phyloP scores from a whole-genome alignment of 2,113 vertebrate genomes.

The Podocnemis expansa region DNA sequence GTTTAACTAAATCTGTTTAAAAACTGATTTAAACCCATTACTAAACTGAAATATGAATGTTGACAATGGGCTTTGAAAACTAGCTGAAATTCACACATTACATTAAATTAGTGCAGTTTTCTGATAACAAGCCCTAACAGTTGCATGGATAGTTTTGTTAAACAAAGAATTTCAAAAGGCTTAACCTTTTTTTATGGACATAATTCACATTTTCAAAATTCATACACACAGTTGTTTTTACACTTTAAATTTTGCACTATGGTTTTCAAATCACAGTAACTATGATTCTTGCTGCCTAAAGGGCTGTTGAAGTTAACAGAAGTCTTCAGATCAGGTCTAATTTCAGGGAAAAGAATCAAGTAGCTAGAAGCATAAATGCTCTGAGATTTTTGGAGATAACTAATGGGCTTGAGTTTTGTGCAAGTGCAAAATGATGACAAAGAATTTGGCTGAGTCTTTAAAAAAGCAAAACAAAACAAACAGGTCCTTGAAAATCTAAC shows the following conservation, averaged over 20 bases:
- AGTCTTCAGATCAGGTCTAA: background rate
- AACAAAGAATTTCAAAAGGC: background rate
- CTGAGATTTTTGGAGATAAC: background rate
- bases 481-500: background rate
- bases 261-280: background rate
- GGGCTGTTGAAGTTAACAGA: background rate
- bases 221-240: rapidly evolving
- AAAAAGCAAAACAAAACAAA: background rate
- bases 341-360: background rate
- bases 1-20: background rate
- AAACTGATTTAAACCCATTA: background rate
- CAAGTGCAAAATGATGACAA: background rate
- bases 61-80: background rate
- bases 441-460: background rate
- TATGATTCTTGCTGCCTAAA: background rate
- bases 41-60: background rate
- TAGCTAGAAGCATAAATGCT: background rate
- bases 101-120: background rate
- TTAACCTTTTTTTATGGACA: background rate
- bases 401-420: background rate
- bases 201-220: background rate
- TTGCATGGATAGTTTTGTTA: background rate
- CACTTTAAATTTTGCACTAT: background rate
- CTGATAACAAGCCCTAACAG: background rate
- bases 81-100: background rate